Conservation (phyloP, 2,113 vertebrate species). For the Ammodramus savannarum region DNA sequence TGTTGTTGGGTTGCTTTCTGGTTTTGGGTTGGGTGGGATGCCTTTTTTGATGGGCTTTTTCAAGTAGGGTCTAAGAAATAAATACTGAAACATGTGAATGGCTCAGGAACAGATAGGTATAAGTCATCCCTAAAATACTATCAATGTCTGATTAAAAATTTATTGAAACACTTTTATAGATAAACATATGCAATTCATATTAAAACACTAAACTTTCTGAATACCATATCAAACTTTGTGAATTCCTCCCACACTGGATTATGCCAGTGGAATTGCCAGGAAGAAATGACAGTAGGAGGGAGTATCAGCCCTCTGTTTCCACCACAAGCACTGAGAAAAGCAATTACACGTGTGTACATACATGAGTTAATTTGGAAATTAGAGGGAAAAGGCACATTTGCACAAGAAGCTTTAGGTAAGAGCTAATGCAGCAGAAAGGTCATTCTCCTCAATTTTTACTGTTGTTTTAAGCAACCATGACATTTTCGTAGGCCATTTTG, state of each 20-base stretch:
- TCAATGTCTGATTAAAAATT: neutral
- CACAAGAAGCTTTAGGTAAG: neutral
- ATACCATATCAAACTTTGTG: neutral
- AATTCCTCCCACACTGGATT: neutral
- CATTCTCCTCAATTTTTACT: neutral
- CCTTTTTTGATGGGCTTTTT: neutral
- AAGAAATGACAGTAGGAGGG: neutral
- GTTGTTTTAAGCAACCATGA: slow-evolving; percentile 18
- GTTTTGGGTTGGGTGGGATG: neutral
- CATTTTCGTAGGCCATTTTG: slow-evolving; percentile 28
- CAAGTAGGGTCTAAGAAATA: neutral
- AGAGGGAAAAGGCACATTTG: neutral
- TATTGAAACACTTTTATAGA: neutral
- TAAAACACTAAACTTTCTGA: neutral
- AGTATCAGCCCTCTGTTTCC: neutral
- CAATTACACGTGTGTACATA: neutral
- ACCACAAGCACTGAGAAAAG: neutral
- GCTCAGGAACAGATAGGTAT: neutral
- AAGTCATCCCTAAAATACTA: neutral
- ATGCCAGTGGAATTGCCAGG: neutral
- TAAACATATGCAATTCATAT: neutral
- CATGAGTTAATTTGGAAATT: neutral
- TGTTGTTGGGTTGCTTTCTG: neutral
- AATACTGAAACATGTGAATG: neutral
- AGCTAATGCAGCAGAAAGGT: slow-evolving; percentile 20